A percentile compares a stretch with the other conserved stretches of the same genome.
phyloP scores from a whole-genome alignment of 2,797 vertebrate species.

The Melanotaenia parkinsoni region DNA sequence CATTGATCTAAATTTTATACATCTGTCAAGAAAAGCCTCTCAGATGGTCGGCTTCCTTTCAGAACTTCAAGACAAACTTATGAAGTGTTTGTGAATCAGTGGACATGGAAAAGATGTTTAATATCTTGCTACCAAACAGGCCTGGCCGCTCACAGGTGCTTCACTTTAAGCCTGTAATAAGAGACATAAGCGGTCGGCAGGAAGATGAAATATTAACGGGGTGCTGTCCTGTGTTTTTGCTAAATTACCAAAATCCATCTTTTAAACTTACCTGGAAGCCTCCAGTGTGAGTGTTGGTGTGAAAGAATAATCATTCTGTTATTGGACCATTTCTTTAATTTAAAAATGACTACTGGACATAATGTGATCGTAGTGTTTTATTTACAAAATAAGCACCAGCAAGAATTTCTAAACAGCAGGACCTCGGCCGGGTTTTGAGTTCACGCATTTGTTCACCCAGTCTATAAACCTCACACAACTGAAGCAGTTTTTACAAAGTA shows the following conservation, averaged over 20 bases:
- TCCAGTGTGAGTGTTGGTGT: not conserved
- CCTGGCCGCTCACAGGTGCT: not conserved
- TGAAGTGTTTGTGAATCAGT: conserved; percentile 9
- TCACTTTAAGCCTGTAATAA: not conserved
- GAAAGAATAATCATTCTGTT: not conserved
- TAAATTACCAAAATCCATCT: not conserved
- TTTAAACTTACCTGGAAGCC: not conserved
- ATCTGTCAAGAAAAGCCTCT: conserved; percentile 12
- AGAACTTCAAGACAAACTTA: conserved; percentile 24
- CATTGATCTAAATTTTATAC: conserved; percentile 7
- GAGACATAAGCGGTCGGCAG: no score
- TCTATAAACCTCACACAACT: not conserved
- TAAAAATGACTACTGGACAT: not conserved
- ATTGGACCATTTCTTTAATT: not conserved
- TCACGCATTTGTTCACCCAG: not conserved
- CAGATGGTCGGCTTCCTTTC: conserved; percentile 12
- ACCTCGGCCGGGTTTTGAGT: not conserved
- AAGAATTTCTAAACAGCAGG: not conserved
- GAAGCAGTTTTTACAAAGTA: not conserved
- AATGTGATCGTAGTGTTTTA: not conserved
- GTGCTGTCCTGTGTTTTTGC: not conserved
- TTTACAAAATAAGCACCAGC: not conserved
- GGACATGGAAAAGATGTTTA: conserved; percentile 9
- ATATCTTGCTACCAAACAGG: not conserved
- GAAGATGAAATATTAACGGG: no score